Conservation (phyloP, 2,888 invertebrate genomes). For the Griposia aprilina region DNA sequence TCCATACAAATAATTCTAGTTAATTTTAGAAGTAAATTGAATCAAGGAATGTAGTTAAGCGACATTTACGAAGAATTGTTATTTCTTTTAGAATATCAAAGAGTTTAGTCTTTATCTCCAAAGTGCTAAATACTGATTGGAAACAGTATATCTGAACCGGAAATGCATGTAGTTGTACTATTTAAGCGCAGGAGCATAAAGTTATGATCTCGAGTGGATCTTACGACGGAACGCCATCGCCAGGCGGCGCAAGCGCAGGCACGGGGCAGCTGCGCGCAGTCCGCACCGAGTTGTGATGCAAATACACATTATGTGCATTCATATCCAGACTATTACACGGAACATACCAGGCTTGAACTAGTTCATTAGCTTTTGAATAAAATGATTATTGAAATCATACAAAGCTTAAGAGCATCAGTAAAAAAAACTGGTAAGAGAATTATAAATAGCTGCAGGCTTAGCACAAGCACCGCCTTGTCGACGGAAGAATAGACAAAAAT, state of each 20-base stretch:
- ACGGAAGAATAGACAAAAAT: too few species aligned
- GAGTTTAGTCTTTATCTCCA: conserved; percentile 30
- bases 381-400: background rate
- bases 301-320: conserved; percentile 16
- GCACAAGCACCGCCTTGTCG: too few species aligned
- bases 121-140: conserved; percentile 40
- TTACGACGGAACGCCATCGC: conserved; percentile 69
- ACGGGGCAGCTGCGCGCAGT: conserved; percentile 66
- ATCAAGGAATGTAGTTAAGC: conserved; percentile 42
- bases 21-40: conserved; percentile 52
- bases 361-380: background rate
- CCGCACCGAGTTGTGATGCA: conserved; percentile 56
- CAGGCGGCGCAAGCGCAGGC: conserved; percentile 46
- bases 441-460: too few species aligned
- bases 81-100: conserved; percentile 37
- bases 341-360: background rate
- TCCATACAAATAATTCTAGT: conserved; percentile 47
- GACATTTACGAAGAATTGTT: conserved; percentile 36
- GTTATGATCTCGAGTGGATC: conserved; percentile 75
- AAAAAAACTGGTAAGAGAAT: too few species aligned
- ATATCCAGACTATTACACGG: conserved; percentile 13
- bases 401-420: background rate
- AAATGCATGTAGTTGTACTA: conserved; percentile 69
- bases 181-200: conserved; percentile 65
- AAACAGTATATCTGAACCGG: conserved; percentile 63